Percentiles rank a stretch among this genome's conserved stretches.
Evolutionary conservation across 35 echinoderm and acorn worm species (phyloP).

Genomic region (Hemicentrotus pulcherrimus): DNA sequence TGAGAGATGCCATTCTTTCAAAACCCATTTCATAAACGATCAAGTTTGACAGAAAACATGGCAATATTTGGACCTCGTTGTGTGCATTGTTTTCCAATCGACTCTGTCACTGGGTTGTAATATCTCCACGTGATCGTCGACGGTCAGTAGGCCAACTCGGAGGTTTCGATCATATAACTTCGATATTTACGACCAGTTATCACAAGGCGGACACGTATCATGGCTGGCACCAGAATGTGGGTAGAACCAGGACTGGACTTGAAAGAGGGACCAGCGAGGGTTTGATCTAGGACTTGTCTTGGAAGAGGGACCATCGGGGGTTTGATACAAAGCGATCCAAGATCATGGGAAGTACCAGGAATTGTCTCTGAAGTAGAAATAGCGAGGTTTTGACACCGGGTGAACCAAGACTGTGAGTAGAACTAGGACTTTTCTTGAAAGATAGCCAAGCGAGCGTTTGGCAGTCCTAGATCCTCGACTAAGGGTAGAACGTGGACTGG

Average conservation of each 20-base stretch:
- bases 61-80: not conserved
- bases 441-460: too few species aligned
- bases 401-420: too few species aligned
- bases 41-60: not conserved
- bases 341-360: too few species aligned
- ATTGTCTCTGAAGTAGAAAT: too few species aligned
- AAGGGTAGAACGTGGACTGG: too few species aligned
- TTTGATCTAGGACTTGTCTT: too few species aligned
- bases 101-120: not conserved
- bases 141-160: slow-evolving; percentile 38
- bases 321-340: too few species aligned
- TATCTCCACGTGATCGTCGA: not conserved
- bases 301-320: too few species aligned
- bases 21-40: slow-evolving; percentile 4
- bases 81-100: not conserved
- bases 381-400: too few species aligned
- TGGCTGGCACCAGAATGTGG: not conserved
- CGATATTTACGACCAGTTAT: slow-evolving; percentile 13
- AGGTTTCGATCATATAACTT: slow-evolving; percentile 29
- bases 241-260: not conserved
- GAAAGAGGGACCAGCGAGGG: not conserved
- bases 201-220: slow-evolving; percentile 8
- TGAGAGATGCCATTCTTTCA: not conserved
- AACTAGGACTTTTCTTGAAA: too few species aligned
- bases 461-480: too few species aligned